Percentiles rank a stretch among this genome's conserved stretches.
phyloP scores from a whole-genome alignment of 2,113 vertebrate species.

The Daubentonia madagascariensis region DNA sequence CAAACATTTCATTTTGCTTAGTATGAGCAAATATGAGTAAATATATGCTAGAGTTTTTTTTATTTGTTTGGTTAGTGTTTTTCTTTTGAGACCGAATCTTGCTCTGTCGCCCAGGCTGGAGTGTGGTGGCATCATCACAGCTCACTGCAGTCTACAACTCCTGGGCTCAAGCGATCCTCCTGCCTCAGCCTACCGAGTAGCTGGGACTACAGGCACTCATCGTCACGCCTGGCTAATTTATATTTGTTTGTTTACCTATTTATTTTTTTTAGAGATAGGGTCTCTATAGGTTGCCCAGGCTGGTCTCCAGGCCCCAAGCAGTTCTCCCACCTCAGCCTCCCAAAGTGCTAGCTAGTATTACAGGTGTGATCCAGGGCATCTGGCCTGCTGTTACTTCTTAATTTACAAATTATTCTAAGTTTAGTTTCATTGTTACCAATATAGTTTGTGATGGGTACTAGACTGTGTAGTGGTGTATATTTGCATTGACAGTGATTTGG shows the following conservation, averaged over 20 bases:
- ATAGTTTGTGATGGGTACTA: background rate
- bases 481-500: background rate
- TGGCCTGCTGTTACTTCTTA: background rate
- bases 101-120: background rate
- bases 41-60: background rate
- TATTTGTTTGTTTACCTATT: no score
- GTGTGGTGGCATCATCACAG: background rate
- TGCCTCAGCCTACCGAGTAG: background rate
- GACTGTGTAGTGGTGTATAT: background rate
- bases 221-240: background rate
- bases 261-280: no score
- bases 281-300: no score
- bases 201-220: background rate
- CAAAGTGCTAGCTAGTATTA: no score
- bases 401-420: background rate
- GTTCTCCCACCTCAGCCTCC: no score
- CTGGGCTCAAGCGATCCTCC: background rate
- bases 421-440: background rate
- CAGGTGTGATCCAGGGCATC: no score
- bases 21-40: no score
- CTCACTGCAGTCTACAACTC: background rate
- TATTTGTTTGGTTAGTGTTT: background rate
- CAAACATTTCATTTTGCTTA: slow-evolving; percentile 34
- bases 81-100: background rate
- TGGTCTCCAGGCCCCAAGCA: no score